Evolutionary conservation across 2,888 invertebrate genomes (phyloP), one percentile per base, ranked within the genome.

Genomic region (Rhyacophila evoluta): DNA sequence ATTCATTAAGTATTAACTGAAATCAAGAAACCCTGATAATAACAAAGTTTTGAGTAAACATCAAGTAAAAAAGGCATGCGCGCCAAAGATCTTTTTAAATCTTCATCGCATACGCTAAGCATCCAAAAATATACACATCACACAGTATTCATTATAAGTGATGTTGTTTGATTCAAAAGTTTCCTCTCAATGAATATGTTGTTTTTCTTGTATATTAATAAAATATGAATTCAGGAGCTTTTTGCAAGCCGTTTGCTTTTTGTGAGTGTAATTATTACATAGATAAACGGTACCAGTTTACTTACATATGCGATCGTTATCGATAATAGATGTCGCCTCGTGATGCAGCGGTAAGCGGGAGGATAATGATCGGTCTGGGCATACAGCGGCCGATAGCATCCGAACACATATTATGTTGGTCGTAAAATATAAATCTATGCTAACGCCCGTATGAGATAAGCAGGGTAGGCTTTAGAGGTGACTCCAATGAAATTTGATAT

Each of bases 261-360:
- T 55, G 55, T 55, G 8, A 55, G 19, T 55, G 55, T 25, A 55
- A 55, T 55, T 55, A 55, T 25, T 55, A 19, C 2, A 1, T 19
- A 55, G 55, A 55, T 55, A 55, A 55, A 55, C 55, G 55, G 10
- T 55, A 55, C 55, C 55, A 55, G 55, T 55, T 55, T 33, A 27
- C 28, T 29, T 69, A 69, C 69, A 69, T 33, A 69, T 69, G 69
- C 69, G 69, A 69, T 69, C 69, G 69, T 29, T 29, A 69, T 69
- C 69, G 28, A 69, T 69, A 69, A 69, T 69, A 28, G 28, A 69
- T 69, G 69, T 69, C 69, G 69, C 28, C 12, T 28, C 28, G 69
- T 15, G 69, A 28, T 69, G 28, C 28, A 33, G 69, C 29, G 2
- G 29, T 3, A 6, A 33, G 29, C 6, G n/a, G 25, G 55, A 55